Base-by-base conservation (phyloP, 2,888 invertebrate species). In the Tenthredo livida region DNA sequence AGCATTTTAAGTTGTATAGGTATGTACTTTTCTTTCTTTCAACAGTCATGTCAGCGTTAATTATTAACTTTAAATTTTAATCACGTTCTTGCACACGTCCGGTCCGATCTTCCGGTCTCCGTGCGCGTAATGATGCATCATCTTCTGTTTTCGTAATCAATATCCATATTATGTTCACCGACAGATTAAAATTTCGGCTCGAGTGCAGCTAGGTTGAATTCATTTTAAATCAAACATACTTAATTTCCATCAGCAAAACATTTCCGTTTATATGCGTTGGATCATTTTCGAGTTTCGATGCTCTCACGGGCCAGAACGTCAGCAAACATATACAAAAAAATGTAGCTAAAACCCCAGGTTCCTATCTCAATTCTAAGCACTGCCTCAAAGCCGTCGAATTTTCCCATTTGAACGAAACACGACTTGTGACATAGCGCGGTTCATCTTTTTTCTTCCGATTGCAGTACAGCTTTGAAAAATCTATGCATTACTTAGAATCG, bases 71-170 rank as follows among this genome's bases (percentile, higher is more conserved):
- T 15, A 58, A 2, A 90, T 89, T 88, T 86, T 78, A 73, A 86
- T 88, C 90, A 90, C 90, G 89, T 87, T 87, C 84, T 86, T 75
- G 50, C 86, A 84, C 78, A 84, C 88, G 87, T 89, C 89, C 90
- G 89, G 90, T 87, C 86, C 86, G 85, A 89, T 87, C 88, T 90
- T 90, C 90, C 90, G 89, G 90, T 86, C 88, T 72, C 50, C 84
- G 86, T 87, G 61, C 80, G 61, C 40, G 37, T 80, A 80, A 80
- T 80, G 80, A 80, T 80, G 61, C 12, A 58, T 61, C 40, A 40
- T 80, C 80, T 80, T 80, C 12, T 37, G 37, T 80, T 61, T 80
- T 61, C n/a, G 12, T 58, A 33, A 50, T 80, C 80, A 37, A 61
- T 80, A 47, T 58, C 40, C 12, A n/a, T 37, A 54, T 54, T 54